Evolutionary conservation across 2,888 invertebrate species (phyloP), one percentile per base, ranked within the genome.

Genomic region (Merodon equestris): DNA sequence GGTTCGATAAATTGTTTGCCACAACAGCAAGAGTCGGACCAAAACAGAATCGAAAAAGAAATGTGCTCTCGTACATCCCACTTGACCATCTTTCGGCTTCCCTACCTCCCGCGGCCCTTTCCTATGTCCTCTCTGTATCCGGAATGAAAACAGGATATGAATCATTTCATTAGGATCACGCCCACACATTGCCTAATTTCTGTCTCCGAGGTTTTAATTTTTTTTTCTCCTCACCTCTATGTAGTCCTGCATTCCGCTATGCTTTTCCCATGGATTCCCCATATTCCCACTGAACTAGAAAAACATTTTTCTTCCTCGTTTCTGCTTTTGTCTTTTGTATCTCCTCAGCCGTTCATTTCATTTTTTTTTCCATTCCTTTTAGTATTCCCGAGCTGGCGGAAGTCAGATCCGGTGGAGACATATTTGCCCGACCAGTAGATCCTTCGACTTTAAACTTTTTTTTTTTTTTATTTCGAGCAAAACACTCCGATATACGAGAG

Each of bases 161-260:
- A 74, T 79, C 79, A 79, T 79, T 79, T 79, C 79, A 79, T 79
- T 79, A 74, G 70, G 56, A 70, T 50, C 34, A 68, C 79, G 64
- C 79, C 74, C 68, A 68, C 63, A 79, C 60, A 51, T 56, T 36
- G 54, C 58, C 73, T 74, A 60, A 77, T 77, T 63, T 56, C 18
- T 67, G 47, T 51, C 34, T 40, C 44, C 18, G 27, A n/a, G 17
- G 13, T 50, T 15, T 45, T 36, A 14, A 14, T 13, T 38, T 27
- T 18, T 14, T 38, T 42, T 13, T n/a, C 9, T 19, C 9, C 18
- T 42, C 42, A 53, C 17, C 17, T 56, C 34, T 51, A 40, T 54
- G 17, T 47, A 51, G 10, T 53, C 51, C 40, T 19, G 9, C n/a
- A 42, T 38, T 44, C 61, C 44, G 9, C 18, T 66, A 38, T 42